A percentile compares a stretch with the other conserved stretches of the same genome.
Evolutionary conservation across 1,140 invertebrate genomes (phyloP).

Genomic region (Cyclina sinensis): DNA sequence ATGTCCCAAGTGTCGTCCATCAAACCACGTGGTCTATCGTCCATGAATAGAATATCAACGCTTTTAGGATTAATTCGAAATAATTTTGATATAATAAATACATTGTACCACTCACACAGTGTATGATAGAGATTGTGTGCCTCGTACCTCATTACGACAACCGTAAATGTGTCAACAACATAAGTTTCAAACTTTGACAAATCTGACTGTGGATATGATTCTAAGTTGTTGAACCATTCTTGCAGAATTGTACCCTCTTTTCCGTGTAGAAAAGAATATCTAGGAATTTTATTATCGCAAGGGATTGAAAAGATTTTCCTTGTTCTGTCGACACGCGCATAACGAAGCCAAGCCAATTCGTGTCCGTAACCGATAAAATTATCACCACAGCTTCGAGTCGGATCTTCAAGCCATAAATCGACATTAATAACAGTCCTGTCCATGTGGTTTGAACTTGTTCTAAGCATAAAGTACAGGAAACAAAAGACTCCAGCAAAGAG

Average conservation of each 20-base stretch:
- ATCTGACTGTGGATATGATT: background rate
- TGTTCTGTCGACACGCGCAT: conserved; percentile 18
- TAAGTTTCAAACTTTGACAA: background rate
- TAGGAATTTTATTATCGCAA: conserved; percentile 20
- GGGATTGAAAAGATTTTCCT: conserved; percentile 48
- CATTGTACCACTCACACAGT: conserved; percentile 62
- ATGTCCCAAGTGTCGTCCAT: conserved; percentile 79
- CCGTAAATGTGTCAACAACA: background rate
- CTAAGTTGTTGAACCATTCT: conserved; percentile 24
- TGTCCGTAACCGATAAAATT: conserved; percentile 52
- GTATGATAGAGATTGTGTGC: conserved; percentile 62
- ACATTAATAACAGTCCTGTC: conserved; percentile 11
- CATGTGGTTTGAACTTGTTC: background rate
- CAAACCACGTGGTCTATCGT: conserved; percentile 79
- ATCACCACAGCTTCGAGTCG: background rate
- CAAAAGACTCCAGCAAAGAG: too few relatives aligned
- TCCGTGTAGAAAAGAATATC: conserved; percentile 29
- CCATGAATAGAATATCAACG: conserved; percentile 77
- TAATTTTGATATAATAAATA: conserved; percentile 42
- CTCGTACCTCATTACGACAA: conserved; percentile 57
- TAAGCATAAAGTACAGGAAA: too few relatives aligned
- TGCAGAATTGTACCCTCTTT: conserved; percentile 35
- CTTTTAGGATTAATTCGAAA: conserved; percentile 10
- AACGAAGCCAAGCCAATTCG: conserved; percentile 34
- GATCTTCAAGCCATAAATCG: conserved; percentile 25